Evolutionary conservation across 2,113 vertebrate species (phyloP).

Genomic region (Brachypodius melanocephalos): DNA sequence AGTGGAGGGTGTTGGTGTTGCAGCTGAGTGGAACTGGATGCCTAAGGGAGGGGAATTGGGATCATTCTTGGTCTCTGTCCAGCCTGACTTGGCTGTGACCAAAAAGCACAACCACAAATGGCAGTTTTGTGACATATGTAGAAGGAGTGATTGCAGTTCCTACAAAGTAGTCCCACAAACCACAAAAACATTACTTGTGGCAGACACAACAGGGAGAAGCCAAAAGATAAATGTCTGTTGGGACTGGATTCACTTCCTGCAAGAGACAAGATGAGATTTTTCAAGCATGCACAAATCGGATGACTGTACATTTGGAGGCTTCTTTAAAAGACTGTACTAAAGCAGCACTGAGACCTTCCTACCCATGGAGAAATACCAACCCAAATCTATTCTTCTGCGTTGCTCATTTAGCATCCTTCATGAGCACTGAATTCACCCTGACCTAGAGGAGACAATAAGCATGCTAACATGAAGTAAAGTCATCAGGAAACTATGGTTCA

Average conservation of each 20-base stretch:
- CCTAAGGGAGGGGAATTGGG: not conserved
- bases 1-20: not conserved
- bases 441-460: not conserved
- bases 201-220: not conserved
- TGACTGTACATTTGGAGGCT: not conserved
- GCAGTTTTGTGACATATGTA: not conserved
- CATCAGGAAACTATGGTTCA: not conserved
- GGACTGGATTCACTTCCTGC: not conserved
- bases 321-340: not conserved
- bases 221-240: not conserved
- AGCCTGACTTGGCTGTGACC: not conserved
- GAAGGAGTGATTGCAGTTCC: not conserved
- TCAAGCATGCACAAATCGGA: not conserved
- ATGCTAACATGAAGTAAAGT: not conserved
- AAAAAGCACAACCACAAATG: accelerated
- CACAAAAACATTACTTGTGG: not conserved
- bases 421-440: not conserved
- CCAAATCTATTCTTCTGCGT: not conserved
- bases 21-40: not conserved
- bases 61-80: not conserved
- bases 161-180: not conserved
- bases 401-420: not conserved
- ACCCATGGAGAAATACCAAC: not conserved
- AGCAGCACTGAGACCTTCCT: not conserved
- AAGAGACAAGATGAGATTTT: not conserved